Evolutionary conservation across 2,797 vertebrate genomes (phyloP), one percentile per base, ranked within the genome.

Genomic region (Halcyon smyrnensis): DNA sequence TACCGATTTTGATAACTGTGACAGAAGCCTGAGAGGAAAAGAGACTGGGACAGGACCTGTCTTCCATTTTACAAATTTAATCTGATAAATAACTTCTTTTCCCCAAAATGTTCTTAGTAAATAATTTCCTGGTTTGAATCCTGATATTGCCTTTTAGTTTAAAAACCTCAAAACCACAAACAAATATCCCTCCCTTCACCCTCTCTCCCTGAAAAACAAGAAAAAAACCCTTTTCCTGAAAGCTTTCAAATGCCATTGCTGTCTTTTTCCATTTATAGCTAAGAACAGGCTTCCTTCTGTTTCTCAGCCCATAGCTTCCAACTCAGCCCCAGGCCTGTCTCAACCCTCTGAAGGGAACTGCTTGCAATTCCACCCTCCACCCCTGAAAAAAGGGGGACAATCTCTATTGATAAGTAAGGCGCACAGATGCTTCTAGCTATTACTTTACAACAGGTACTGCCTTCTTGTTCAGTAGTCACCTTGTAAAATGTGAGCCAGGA

Each of bases 271-370:
- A 28, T 86, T 80, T 80, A 18, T 64, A 4, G 60, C 28, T 85
- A 85, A 77, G 56, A 74, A 60, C 32, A 91, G 75, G 5, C 23
- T 89, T 91, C 54, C 32, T 89, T 50, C 70, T 68, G 13, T 73
- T 94, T 81, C 63, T 41, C 13, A 75, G 8, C 17, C 13, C 10
- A 25, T 21, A 39, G 24, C 48, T 23, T 95, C 24, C n/a, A 71
- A 20, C n/a, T 75, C 17, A 7, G 43, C n/a, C 39, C 12, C 24
- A 37, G 24, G 11, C 25, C 45, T 11, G 5, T 91, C 74, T 94
- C 50, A 82, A 0, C 8, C 8, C 36, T 57, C 10, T 75, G 28
- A 85, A 80, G 15, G 59, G 27, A 91, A 10, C 57, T 81, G n/a
- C 53, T 70, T 82, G 54, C 62, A 57, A 32, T 77, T 53, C 34